Base-by-base conservation (phyloP, 1,140 invertebrate species). In the Dolichoris vasculosae region DNA sequence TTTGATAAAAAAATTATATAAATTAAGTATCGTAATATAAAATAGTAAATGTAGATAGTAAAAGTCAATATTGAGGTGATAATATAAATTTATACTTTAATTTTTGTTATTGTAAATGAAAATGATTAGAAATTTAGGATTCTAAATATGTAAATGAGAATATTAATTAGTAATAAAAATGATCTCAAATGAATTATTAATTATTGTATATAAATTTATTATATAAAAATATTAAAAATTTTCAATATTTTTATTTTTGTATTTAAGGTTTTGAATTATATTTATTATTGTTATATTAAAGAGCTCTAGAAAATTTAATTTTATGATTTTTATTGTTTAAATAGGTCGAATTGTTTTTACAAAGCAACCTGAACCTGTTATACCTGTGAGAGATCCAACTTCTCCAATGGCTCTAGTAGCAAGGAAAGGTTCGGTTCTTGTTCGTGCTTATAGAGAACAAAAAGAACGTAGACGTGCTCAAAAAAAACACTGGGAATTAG, bases 401-500 rank as follows among this genome's bases (percentile, higher is more conserved):
- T 98, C 97, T 1, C 99, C 99, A 90, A 99, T 99, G 98, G 99
- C 99, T 0, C 94, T 99, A 63, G 96, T 99, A 79, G 96, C 99
- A 0, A 95, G 98, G n/a, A 99, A 99, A 94, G 99, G 99, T 13
- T 98, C 97, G 8, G 95, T 96, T 2, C 93, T 98, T 35, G 99
- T 99, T 0, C 95, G 98, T 82, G 95, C 96, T 0, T 98, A 97
- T 91, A 95, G 99, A 75, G 99, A 99, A 91, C 98, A 99, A 91
- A 99, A 99, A 90, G 99, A 99, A 92, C 94, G 98, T 43, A 95
- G 96, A 69, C 98, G 98, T 92, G 98, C 98, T 0, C 99, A 99
- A 90, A 99, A 99, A 91, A 99, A 99, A 92, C 98, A 99, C 91
- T 99, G 99, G 98, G 98, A 99, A 92, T 92, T 99, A 55, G 98